Evolutionary conservation across 2,797 vertebrate genomes (phyloP).

Genomic region (Pseudocheirus occidentalis): DNA sequence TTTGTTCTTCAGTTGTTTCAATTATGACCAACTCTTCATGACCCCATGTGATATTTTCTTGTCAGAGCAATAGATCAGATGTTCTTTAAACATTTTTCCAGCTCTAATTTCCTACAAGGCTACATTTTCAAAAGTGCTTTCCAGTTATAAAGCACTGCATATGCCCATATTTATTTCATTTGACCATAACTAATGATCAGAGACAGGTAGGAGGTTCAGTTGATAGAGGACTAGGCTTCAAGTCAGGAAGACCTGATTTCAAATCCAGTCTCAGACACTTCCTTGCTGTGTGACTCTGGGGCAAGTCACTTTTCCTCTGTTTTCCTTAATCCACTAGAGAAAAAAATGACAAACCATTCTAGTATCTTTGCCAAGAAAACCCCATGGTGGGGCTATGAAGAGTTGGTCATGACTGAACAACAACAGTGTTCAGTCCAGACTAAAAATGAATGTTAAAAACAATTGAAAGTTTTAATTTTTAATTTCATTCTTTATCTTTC

Average conservation of each 20-base stretch:
- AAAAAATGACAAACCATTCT: background rate
- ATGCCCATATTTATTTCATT: background rate
- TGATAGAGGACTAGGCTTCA: background rate
- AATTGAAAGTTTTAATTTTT: background rate
- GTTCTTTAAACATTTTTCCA: background rate
- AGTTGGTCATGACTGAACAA: background rate
- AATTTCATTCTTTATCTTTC: constrained; percentile 35
- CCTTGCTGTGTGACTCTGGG: background rate
- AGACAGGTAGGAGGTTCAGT: background rate
- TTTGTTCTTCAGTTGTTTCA: background rate
- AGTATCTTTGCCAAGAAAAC: background rate
- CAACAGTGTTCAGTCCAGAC: constrained; percentile 1
- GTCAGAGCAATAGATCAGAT: background rate
- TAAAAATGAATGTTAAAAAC: background rate
- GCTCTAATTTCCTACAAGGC: background rate
- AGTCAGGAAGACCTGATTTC: background rate
- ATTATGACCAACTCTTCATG: background rate
- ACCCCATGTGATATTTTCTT: background rate
- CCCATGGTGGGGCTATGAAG: background rate
- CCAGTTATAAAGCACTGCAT: background rate
- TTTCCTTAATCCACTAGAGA: background rate
- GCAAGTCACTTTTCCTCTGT: background rate
- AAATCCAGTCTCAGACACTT: background rate
- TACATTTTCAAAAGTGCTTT: background rate
- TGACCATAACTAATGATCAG: background rate